Conservation (phyloP, 2,888 invertebrate species). For the Brachycybe producta region DNA sequence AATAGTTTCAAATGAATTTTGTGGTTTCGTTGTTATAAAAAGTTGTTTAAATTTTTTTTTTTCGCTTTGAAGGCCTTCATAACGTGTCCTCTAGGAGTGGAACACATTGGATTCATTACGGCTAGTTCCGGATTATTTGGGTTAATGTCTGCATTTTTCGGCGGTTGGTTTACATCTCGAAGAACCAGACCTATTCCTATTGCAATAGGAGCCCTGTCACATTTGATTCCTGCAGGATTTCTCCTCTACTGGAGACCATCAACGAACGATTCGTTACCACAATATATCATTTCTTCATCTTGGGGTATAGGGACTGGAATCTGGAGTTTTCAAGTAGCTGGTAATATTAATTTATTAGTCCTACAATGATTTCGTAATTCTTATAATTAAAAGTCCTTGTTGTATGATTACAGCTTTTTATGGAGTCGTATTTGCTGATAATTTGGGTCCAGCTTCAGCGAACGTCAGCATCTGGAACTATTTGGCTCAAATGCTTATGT, state of each 20-base stretch:
- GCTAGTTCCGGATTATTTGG: neutral
- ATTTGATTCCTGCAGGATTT: too few species aligned
- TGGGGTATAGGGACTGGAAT: neutral
- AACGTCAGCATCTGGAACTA: conserved; percentile 85
- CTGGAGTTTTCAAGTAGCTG: neutral
- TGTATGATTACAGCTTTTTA: conserved; percentile 51
- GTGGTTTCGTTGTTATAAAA: neutral
- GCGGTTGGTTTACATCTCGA: too few species aligned
- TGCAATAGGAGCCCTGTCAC: too few species aligned
- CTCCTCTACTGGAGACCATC: neutral
- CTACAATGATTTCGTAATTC: neutral
- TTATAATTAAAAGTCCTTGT: conserved; percentile 2
- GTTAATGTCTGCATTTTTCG: neutral
- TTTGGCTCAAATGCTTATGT: conserved; percentile 74
- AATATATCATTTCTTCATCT: neutral
- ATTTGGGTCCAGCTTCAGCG: conserved; percentile 83
- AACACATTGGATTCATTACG: neutral
- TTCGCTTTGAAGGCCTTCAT: neutral
- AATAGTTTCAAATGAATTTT: too few species aligned
- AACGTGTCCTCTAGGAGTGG: neutral
- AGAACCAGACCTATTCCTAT: too few species aligned
- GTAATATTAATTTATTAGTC: neutral
- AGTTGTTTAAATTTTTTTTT: neutral
- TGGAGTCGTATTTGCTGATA: conserved; percentile 70
- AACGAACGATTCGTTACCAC: neutral